Conservation (phyloP, 1,140 invertebrate genomes). For the Lycorma delicatula region DNA sequence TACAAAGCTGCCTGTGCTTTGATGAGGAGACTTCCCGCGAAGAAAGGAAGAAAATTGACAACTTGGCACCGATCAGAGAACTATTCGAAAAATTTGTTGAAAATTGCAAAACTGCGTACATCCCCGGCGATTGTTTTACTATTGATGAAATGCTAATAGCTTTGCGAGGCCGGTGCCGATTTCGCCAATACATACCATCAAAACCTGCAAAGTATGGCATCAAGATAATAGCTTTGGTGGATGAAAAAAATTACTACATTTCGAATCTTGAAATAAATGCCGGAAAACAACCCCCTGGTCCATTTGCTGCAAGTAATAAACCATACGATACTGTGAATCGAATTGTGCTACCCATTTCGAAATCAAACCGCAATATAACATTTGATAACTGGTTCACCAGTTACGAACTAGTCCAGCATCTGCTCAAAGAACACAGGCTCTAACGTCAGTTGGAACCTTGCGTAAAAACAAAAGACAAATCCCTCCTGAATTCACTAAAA, state of each 20-base stretch:
- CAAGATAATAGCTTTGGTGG: not conserved
- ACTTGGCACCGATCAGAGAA: not conserved
- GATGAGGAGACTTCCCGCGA: not conserved
- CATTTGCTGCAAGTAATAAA: not conserved
- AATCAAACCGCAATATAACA: constrained; percentile 33
- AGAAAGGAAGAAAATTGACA: not conserved
- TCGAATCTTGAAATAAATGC: not conserved
- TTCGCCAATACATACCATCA: not conserved
- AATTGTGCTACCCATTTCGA: constrained; percentile 22
- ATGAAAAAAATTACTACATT: not conserved
- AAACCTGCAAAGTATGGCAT: constrained; percentile 1
- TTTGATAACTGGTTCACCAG: constrained; percentile 37
- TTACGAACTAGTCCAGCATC: constrained; percentile 24
- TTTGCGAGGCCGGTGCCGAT: not conserved
- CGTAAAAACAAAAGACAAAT: constrained; percentile 14
- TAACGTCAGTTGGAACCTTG: constrained; percentile 31
- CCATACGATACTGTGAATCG: not conserved
- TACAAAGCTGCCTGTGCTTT: not conserved
- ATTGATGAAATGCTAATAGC: not conserved
- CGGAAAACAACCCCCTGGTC: not conserved
- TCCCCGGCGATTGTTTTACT: not conserved
- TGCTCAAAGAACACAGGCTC: constrained; percentile 28
- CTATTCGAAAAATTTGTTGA: not conserved
- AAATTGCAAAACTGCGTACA: not conserved
- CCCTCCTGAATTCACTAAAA: not conserved